Percentiles rank a stretch among this genome's conserved stretches.
Evolutionary conservation across 23 tunicate species (phyloP).

Genomic region (Ciona savignyi): DNA sequence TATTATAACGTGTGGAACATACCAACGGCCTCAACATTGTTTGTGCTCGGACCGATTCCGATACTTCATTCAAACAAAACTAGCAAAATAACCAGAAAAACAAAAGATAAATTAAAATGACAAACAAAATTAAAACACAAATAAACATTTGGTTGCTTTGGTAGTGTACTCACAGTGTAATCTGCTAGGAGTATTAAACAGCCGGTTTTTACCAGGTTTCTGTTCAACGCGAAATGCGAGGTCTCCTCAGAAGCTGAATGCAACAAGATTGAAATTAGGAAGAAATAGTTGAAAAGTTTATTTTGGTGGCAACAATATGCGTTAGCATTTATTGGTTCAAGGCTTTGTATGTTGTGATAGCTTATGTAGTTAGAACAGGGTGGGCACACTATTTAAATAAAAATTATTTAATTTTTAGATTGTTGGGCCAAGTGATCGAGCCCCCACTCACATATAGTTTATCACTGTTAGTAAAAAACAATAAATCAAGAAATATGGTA

Average conservation of each 20-base stretch:
- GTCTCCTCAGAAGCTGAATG: not conserved
- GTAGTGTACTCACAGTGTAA: slow-evolving; percentile 27
- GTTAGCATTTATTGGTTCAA: too few species aligned
- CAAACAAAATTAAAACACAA: not conserved
- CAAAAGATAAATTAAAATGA: slow-evolving; percentile 1
- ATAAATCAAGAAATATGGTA: too few species aligned
- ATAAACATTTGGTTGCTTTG: not conserved
- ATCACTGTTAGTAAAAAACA: too few species aligned
- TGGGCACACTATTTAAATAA: too few species aligned
- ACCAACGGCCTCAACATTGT: not conserved
- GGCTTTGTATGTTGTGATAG: too few species aligned
- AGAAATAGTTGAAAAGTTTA: too few species aligned
- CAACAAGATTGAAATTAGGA: too few species aligned
- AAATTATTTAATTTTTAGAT: too few species aligned
- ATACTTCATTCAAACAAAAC: slow-evolving; percentile 10
- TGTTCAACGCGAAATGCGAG: not conserved
- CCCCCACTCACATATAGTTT: too few species aligned
- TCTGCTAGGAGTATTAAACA: slow-evolving; percentile 65
- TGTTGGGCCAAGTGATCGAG: too few species aligned
- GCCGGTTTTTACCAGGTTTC: slow-evolving; percentile 37
- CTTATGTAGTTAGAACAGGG: too few species aligned
- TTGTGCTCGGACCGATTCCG: not conserved
- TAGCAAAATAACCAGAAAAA: not conserved
- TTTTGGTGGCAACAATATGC: too few species aligned
- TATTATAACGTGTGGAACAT: not conserved